These are phyloP conservation scores for Myotis vivesi DNA, from an alignment of 2,797 vertebrate species.

Conservation along the genomic window DNA sequence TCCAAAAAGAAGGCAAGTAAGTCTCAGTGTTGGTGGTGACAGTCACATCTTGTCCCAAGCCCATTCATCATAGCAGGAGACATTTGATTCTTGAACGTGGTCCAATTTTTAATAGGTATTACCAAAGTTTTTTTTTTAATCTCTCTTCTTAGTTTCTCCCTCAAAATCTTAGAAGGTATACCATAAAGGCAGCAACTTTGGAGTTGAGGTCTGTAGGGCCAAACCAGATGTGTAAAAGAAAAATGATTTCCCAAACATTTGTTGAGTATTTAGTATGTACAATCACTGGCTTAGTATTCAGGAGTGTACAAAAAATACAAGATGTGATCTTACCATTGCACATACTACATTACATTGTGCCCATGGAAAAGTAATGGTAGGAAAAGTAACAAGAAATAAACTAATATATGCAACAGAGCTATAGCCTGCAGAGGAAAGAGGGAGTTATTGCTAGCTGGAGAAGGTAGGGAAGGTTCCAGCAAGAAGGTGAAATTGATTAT, in stretches of 20 bases:
- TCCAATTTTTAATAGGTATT: background rate
- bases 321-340: background rate
- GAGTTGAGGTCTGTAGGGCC: background rate
- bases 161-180: background rate
- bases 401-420: background rate
- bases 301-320: background rate
- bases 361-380: background rate
- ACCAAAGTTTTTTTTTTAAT: background rate
- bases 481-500: background rate
- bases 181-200: background rate
- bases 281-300: background rate
- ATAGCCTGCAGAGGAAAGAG: background rate
- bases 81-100: background rate
- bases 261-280: background rate
- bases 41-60: background rate
- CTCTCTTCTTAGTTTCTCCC: background rate
- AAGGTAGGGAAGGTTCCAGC: background rate
- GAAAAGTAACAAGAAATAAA: background rate
- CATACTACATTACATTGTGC: background rate
- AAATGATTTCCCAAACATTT: background rate
- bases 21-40: conserved; percentile 44
- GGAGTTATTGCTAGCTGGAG: background rate
- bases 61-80: conserved; percentile 10
- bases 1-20: conserved; percentile 74
- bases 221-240: background rate